Evolutionary conservation across 2,797 vertebrate genomes (phyloP).

Genomic region (Parambassis ranga): DNA sequence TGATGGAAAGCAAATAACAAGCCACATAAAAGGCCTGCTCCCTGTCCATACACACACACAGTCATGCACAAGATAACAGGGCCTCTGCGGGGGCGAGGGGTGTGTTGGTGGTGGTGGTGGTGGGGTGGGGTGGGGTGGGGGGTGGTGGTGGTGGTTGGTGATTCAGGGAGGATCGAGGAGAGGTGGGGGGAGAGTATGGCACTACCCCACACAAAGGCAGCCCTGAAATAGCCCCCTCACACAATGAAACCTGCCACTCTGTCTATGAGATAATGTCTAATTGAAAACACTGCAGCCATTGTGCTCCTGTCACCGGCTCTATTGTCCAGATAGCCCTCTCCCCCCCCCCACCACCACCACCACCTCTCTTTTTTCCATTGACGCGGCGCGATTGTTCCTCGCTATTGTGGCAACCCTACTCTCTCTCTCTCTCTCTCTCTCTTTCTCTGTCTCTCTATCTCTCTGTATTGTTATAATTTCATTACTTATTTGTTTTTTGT

Average conservation of each 20-base stretch:
- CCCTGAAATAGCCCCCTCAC: constrained; percentile 96
- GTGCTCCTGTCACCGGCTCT: constrained; percentile 98
- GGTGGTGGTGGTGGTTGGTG: too few species aligned
- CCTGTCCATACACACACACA: constrained; percentile 22
- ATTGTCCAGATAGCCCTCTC: constrained; percentile 87
- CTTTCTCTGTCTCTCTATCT: constrained; percentile 74
- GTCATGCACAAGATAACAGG: constrained; percentile 59
- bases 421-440: constrained; percentile 70
- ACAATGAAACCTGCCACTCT: constrained; percentile 96
- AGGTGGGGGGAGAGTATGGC: constrained; percentile 82
- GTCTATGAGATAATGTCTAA: constrained; percentile 99
- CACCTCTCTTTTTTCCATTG: constrained; percentile 89
- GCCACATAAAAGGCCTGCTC: constrained; percentile 57
- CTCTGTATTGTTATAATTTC: constrained; percentile 97
- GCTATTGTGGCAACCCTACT: constrained; percentile 89
- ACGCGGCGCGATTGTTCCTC: constrained; percentile 96
- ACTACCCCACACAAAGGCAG: constrained; percentile 93
- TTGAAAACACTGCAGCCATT: constrained; percentile 97
- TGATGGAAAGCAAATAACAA: constrained; percentile 66
- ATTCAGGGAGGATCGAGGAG: constrained; percentile 55
- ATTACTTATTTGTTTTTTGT: constrained; percentile 95
- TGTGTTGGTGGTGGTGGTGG: neutral
- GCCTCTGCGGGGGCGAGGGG: constrained; percentile 55
- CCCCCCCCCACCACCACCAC: constrained; percentile 29
- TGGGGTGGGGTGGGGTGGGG: neutral